These are phyloP conservation scores for Greenwoodochromis staneri DNA, from an alignment of 2,113 vertebrate genomes.

Conservation along the genomic window DNA sequence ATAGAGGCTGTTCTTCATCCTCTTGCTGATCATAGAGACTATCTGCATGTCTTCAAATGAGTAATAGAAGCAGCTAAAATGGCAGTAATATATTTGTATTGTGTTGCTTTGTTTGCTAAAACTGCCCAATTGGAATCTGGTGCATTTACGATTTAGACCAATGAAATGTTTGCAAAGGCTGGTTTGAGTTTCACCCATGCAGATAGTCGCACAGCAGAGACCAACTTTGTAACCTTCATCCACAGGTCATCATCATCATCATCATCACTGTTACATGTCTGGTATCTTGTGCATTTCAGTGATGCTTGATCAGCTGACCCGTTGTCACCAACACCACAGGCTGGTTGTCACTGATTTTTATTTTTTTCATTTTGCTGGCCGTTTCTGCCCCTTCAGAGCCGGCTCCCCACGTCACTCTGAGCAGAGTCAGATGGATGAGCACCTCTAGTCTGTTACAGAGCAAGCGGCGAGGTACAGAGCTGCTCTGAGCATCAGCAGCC, in stretches of 20 bases:
- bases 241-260: neutral
- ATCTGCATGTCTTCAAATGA: neutral
- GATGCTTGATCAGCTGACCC: neutral
- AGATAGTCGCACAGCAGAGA: neutral
- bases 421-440: slow-evolving; percentile 74
- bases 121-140: neutral
- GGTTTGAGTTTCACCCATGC: neutral
- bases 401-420: slow-evolving; percentile 55
- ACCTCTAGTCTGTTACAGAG: slow-evolving; percentile 73
- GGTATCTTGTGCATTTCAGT: neutral
- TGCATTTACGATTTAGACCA: neutral
- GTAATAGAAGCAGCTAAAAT: neutral
- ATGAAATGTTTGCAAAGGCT: neutral
- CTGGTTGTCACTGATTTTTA: neutral
- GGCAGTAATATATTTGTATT: neutral
- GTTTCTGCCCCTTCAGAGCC: slow-evolving; percentile 55
- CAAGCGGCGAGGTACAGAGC: slow-evolving; percentile 69
- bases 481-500: slow-evolving; percentile 15
- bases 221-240: neutral
- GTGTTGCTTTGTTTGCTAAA: neutral
- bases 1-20: neutral
- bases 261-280: neutral
- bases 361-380: neutral
- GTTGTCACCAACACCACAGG: neutral
- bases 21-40: rapidly evolving